Base-by-base conservation (phyloP, 2,797 vertebrate species). In the Chloroceryle inda region DNA sequence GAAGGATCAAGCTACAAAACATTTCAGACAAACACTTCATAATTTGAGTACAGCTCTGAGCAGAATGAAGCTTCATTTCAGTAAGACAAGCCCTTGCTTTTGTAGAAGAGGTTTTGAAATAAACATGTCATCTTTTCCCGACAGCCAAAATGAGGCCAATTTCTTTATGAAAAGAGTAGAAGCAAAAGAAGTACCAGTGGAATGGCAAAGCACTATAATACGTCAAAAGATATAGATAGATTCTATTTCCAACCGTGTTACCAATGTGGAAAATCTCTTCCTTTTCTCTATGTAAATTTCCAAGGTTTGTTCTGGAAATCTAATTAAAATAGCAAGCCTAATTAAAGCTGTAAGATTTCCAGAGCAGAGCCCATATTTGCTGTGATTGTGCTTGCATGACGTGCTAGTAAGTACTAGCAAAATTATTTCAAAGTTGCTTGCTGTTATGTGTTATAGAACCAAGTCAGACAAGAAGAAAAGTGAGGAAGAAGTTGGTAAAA, bases 271-370 rank as follows among this genome's bases (percentile, higher is more conserved):
- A 94, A 92, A 83, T 86, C n/a, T 81, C 40, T 83, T 78, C 67
- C 24, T 85, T 74, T 83, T n/a, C 44, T 35, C 45, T 58, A 29
- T 38, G 50, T 74, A 50, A 35, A 72, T 53, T 89, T 89, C 85
- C 49, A 86, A 84, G 29, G 12, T 55, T 88, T 85, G 10, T 55
- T 81, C 91, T 96, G 76, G 64, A 95, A 91, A 91, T 49, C 47
- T 80, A 85, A 89, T 93, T 93, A 74, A 91, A 93, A 73, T 58
- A 79, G 23, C 52, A 88, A 67, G 29, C 35, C 67, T 91, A 87
- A 95, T 91, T 92, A 89, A 77, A 94, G 49, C 45, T 64, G 53
- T 73, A 85, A 77, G 42, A 52, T 89, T 81, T 88, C 55, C 79
- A 92, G 64, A 88, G 42, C 38, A 75, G 74, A 92, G 62, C 26